Conservation (phyloP, 2,888 invertebrate species). For the Drosophila multiciliata region DNA sequence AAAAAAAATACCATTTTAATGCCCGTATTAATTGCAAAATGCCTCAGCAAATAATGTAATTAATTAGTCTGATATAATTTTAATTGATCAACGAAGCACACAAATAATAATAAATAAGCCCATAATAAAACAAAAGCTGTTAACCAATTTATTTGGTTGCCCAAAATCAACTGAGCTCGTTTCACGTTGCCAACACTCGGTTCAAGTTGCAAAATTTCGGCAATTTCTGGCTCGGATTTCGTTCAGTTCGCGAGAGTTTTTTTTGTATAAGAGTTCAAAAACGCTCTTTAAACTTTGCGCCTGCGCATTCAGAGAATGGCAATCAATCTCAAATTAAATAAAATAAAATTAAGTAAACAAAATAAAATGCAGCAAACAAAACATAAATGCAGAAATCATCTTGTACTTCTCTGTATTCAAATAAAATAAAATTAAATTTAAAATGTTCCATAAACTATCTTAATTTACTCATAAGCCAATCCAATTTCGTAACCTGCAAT, state of each 20-base stretch:
- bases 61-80: slow-evolving; percentile 38
- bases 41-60: slow-evolving; percentile 27
- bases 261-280: slow-evolving; percentile 28
- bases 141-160: slow-evolving; percentile 49
- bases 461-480: background rate
- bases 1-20: slow-evolving; percentile 21
- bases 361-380: slow-evolving; percentile 18
- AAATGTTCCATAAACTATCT: background rate
- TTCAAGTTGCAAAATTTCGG: slow-evolving; percentile 13
- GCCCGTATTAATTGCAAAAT: slow-evolving; percentile 29
- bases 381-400: background rate
- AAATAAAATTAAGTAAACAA: background rate
- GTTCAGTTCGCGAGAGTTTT: slow-evolving; percentile 39
- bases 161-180: slow-evolving; percentile 41
- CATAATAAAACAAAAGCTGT: background rate
- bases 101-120: slow-evolving; percentile 4
- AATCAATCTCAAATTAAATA: background rate
- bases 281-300: slow-evolving; percentile 39
- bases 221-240: slow-evolving; percentile 20
- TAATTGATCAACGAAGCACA: slow-evolving; percentile 18
- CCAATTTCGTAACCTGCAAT: background rate
- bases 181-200: slow-evolving; percentile 14
- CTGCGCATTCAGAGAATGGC: slow-evolving; percentile 30
- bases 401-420: background rate
- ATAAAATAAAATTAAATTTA: background rate